These are phyloP conservation scores for Caenorhabditis sp. DNA, from an alignment of 2,888 invertebrate genomes.

Conservation along the genomic window DNA sequence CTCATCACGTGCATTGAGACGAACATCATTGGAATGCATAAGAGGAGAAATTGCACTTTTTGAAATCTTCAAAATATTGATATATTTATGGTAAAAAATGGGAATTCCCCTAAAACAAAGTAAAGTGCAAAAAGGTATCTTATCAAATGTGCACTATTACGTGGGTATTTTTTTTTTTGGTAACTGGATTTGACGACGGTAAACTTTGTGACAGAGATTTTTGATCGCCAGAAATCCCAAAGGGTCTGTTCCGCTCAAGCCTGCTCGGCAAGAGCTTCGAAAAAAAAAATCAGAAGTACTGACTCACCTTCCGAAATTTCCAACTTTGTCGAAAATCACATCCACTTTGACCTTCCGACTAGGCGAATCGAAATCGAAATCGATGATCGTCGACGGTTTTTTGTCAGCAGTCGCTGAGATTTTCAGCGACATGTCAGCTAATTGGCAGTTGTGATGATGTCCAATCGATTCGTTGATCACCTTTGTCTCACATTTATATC, in stretches of 20 bases:
- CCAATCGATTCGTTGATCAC: neutral
- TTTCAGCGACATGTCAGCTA: constrained; percentile 27
- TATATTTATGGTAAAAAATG: no score
- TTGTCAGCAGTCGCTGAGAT: constrained; percentile 11
- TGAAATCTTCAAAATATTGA: constrained; percentile 20
- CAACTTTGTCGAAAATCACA: constrained; percentile 32
- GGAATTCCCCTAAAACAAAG: neutral
- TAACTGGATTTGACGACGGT: no score
- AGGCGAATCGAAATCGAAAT: constrained; percentile 9
- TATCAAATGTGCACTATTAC: no score
- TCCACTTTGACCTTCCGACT: constrained; percentile 26
- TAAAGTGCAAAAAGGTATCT: neutral
- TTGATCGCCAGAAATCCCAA: no score
- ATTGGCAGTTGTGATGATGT: constrained; percentile 5
- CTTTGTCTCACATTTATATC: constrained; percentile 8
- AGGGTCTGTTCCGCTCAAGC: no score
- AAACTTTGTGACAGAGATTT: no score
- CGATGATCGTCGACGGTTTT: constrained; percentile 10
- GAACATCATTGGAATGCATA: constrained; percentile 67
- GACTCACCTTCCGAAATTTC: constrained; percentile 34
- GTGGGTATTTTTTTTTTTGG: no score
- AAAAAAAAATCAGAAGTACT: neutral
- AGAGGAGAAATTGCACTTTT: constrained; percentile 64
- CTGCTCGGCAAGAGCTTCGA: neutral
- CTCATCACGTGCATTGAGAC: constrained; percentile 70